phyloP scores from a whole-genome alignment of 2,797 vertebrate genomes.

The Gymnoscopelus microlampas region DNA sequence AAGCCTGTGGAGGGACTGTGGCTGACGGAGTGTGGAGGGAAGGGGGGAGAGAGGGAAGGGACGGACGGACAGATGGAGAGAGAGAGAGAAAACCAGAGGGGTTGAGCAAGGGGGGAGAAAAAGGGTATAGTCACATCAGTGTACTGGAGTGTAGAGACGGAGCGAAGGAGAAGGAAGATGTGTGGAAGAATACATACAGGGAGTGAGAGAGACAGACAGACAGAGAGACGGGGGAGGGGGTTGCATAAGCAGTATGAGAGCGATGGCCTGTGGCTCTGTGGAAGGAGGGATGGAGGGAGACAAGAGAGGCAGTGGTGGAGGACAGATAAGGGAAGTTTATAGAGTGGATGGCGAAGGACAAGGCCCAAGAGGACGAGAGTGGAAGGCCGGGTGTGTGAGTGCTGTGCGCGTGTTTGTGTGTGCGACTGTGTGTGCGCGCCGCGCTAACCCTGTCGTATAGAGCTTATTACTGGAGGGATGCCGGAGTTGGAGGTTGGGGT shows the following conservation, averaged over 20 bases:
- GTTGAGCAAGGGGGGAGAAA: too few relatives aligned
- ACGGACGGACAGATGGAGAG: conserved; percentile 2
- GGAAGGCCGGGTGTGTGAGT: conserved; percentile 12
- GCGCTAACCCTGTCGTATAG: conserved; percentile 34
- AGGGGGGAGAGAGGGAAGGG: conserved; percentile 37
- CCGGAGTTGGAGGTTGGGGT: conserved; percentile 40
- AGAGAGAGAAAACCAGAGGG: not conserved
- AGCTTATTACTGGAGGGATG: conserved; percentile 59
- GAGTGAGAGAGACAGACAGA: not conserved
- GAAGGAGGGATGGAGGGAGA: conserved; percentile 14
- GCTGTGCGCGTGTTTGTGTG: conserved; percentile 14
- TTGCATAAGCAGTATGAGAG: too few relatives aligned
- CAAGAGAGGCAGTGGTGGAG: conserved; percentile 24
- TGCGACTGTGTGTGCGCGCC: conserved; percentile 10
- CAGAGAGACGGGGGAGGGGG: conserved; percentile 26
- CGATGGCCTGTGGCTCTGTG: conserved; percentile 22
- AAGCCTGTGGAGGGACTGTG: conserved; percentile 73
- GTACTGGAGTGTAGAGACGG: conserved; percentile 49
- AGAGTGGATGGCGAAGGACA: too few relatives aligned
- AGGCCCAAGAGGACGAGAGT: conserved; percentile 10
- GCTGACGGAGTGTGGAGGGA: conserved; percentile 61
- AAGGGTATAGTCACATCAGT: too few relatives aligned
- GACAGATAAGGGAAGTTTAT: conserved; percentile 7
- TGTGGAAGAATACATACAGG: conserved; percentile 43
- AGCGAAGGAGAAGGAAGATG: conserved; percentile 41